Evolutionary conservation across 1,140 invertebrate genomes (phyloP), one percentile per base, ranked within the genome.

Genomic region (Adelges cooleyi): DNA sequence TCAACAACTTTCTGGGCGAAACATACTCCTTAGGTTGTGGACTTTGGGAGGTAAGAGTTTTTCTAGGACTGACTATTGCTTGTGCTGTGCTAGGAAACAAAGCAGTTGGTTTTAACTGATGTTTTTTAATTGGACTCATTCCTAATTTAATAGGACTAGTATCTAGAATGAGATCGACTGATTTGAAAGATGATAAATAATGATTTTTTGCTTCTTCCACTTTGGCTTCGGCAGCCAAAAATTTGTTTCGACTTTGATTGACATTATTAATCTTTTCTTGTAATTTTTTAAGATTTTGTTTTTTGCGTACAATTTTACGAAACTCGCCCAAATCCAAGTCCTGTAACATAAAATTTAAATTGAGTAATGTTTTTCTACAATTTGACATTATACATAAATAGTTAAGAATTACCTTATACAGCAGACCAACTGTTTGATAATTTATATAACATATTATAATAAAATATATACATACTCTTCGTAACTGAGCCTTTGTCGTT

Each of bases 1-100:
- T 9, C 69, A 70, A 46, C 42, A 67, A 67, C 76, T 75, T 69
- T 76, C 78, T 18, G 73, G 77, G 23, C 70, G 71, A 70, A 75
- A 76, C 36, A 77, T 69, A 68, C 13, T 40, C 53, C 20, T 65
- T 68, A 11, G 40, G 2, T 5, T 46, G 42, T 33, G 18, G 17
- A 29, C 6, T 33, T 5, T 48, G 42, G 27, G 25, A 1, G 11
- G 27, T 44, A 23, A 62, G 27, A 5, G n/a, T 4, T 62, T 62
- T 62, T 17, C 56, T 62, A 18, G 56, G 56, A 62, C 56, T 62
- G 29, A 48, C 18, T 42, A 62, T 62, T 1, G n/a, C 25, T 10
- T 62, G 23, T 8, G 56, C 2, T 20, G 56, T 10, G 15, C 42
- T 62, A 10, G 44, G 40, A 33, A 62, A 62, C 9, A 62, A 33